Percentiles rank a stretch among this genome's conserved stretches.
These are phyloP conservation scores for Gymnobelideus leadbeateri DNA, from an alignment of 2,113 vertebrate species.

Conservation along the genomic window DNA sequence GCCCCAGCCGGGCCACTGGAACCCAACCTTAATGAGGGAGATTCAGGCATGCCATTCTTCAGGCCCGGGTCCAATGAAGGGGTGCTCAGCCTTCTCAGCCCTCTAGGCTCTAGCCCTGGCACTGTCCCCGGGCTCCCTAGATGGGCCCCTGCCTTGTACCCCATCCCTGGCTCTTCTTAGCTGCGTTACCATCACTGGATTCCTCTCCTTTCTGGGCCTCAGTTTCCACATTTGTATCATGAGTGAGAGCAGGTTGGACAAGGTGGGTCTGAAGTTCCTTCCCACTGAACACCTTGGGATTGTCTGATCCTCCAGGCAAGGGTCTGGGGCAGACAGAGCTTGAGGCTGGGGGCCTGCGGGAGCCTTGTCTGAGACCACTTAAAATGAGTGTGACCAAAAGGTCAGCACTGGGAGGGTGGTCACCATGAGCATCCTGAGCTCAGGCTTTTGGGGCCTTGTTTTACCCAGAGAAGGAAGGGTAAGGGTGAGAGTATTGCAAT, in stretches of 20 bases:
- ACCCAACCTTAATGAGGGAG: background rate
- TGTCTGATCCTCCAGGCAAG: too few species aligned
- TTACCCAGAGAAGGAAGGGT: background rate
- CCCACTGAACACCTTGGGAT: background rate
- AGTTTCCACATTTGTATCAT: too few species aligned
- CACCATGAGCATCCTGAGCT: background rate
- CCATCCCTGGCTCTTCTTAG: too few species aligned
- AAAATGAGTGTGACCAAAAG: background rate
- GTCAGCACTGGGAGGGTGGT: background rate
- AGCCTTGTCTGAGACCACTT: too few species aligned
- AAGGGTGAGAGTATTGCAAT: too few species aligned
- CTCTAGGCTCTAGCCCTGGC: too few species aligned
- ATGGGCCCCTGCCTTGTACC: background rate
- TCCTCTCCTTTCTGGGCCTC: background rate
- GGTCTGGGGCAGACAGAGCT: background rate
- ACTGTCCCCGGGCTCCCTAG: too few species aligned
- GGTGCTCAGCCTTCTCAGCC: too few species aligned
- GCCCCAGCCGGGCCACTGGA: too few species aligned
- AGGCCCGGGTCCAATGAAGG: background rate
- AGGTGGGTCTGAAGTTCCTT: background rate
- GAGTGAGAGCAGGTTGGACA: too few species aligned
- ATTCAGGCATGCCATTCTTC: background rate
- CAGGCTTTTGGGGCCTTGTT: background rate
- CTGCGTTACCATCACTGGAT: too few species aligned
- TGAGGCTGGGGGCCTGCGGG: too few species aligned